Percentiles rank a stretch among this genome's conserved stretches.
Evolutionary conservation across 2,888 invertebrate genomes (phyloP).

Genomic region (Aleiodes leptofemur): DNA sequence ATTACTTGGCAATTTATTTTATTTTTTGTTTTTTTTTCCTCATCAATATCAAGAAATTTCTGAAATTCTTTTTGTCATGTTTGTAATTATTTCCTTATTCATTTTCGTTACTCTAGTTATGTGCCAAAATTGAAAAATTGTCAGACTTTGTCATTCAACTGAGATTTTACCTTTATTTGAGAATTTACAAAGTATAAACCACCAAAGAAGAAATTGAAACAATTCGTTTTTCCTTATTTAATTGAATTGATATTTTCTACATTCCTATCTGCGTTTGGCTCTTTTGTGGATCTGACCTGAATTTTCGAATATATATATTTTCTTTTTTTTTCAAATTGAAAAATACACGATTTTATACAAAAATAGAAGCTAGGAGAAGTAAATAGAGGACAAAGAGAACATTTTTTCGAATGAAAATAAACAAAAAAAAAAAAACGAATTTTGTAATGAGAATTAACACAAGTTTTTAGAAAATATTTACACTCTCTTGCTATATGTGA

Average conservation of each 20-base stretch:
- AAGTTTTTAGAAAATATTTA: slow-evolving; percentile 26
- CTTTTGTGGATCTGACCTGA: neutral
- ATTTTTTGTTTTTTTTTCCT: too few species aligned
- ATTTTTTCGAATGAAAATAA: neutral
- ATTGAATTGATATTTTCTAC: slow-evolving; percentile 20
- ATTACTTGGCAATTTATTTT: too few species aligned
- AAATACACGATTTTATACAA: slow-evolving; percentile 1
- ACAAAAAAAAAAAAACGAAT: neutral
- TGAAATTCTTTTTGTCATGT: too few species aligned
- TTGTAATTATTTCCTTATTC: too few species aligned
- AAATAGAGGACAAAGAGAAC: slow-evolving; percentile 1
- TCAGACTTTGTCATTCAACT: too few species aligned
- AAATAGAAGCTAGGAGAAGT: neutral
- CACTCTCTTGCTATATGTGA: slow-evolving; percentile 17
- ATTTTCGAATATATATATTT: neutral
- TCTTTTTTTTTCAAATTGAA: neutral
- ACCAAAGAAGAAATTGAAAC: neutral
- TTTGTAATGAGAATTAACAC: slow-evolving; percentile 1
- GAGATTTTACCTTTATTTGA: too few species aligned
- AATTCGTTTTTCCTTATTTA: neutral
- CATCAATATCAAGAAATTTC: too few species aligned
- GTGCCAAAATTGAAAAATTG: too few species aligned
- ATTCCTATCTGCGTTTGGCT: neutral
- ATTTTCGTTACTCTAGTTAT: too few species aligned
- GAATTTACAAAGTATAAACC: neutral